Evolutionary conservation across 2,113 vertebrate genomes (phyloP).

Genomic region (Bos javanicus): DNA sequence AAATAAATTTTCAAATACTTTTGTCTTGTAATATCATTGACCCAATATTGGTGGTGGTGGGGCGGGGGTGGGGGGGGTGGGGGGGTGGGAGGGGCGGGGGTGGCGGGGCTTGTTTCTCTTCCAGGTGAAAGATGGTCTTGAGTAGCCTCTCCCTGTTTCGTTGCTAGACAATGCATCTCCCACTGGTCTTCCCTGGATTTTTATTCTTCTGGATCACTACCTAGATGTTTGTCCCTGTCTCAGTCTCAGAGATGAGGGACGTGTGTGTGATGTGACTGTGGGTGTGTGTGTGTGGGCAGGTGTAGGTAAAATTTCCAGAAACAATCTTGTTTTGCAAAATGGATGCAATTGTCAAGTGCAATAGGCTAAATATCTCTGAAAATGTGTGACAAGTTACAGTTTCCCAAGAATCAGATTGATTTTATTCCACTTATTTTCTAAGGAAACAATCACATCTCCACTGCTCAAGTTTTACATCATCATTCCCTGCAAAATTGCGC

Average conservation of each 20-base stretch:
- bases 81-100: accelerated
- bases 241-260: not conserved
- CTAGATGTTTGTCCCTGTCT: not conserved
- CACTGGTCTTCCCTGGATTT: not conserved
- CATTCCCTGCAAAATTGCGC: not conserved
- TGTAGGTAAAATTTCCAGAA: not conserved
- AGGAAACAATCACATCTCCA: not conserved
- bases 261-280: not conserved
- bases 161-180: not conserved
- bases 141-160: not conserved
- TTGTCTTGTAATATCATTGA: not conserved
- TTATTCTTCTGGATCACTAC: not conserved
- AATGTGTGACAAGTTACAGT: not conserved
- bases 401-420: not conserved
- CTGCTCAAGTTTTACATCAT: not conserved
- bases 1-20: not conserved
- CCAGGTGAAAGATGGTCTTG: not conserved
- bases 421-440: not conserved
- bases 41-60: not conserved
- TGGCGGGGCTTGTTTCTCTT: not conserved
- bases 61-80: accelerated
- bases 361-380: not conserved
- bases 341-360: not conserved
- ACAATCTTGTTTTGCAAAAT: not conserved
- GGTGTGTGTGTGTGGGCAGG: not conserved